Base-by-base conservation (phyloP, 2,888 invertebrate species). In the Morpho helenor region DNA sequence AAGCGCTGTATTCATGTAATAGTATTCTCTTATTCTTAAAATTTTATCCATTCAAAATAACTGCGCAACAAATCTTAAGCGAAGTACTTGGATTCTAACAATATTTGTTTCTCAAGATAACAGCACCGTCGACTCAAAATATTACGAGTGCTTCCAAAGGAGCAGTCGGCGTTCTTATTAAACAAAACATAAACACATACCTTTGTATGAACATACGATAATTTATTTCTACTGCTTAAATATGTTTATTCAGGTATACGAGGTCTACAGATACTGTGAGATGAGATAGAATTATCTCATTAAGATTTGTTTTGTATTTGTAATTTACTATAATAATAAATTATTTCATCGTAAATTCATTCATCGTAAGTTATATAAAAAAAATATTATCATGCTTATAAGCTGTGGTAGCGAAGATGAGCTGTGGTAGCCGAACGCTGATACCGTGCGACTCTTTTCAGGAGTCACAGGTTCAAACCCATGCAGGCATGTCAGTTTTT, bases 41-140 rank as follows among this genome's bases (percentile, higher is more conserved):
- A 58, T 57, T 47, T 52, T 60, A 61, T 59, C 59, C 60, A 52
- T 57, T 45, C 22, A 40, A 50, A 58, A 56, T 59, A 56, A 52
- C 60, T 42, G 49, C 48, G 42, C 51, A 58, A 52, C 49, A 59
- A 64, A 61, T 64, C 56, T 48, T 61, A 52, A 58, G 60, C 55
- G 56, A 16, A 45, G 51, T 44, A 9, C 60, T 60, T 51, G 45
- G 58, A 60, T 53, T 53, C 53, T 41, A 45, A 62, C 61, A 40
- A 49, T 52, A 58, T 62, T 59, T 62, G 62, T 64, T 61, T 62
- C 60, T 63, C 54, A 61, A 59, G 60, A 63, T 63, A 66, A 64
- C 62, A 62, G 58, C 47, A 9, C 31, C 54, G 58, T 58, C 52
- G 49, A 45, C 53, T 55, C 45, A 52, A 56, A 60, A 62, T 56